Conservation (phyloP, 2,113 vertebrate species). For the Hippocampus barbouri region DNA sequence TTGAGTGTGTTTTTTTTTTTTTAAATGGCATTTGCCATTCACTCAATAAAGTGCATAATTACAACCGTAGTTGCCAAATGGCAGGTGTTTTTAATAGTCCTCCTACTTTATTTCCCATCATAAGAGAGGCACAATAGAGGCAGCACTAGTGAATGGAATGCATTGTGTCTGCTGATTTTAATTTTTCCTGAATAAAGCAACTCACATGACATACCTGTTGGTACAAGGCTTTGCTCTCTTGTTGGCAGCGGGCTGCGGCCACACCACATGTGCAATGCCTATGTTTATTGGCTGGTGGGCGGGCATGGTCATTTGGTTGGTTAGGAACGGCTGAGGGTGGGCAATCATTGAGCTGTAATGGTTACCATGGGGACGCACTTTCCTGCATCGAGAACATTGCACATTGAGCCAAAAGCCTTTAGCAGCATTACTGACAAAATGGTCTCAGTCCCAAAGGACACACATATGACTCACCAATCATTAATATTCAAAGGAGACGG, state of each 20-base stretch:
- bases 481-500: constrained; percentile 57
- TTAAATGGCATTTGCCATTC: background rate
- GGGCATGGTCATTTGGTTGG: constrained; percentile 94
- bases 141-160: background rate
- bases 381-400: constrained; percentile 74
- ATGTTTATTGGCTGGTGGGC: constrained; percentile 95
- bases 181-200: background rate
- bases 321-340: constrained; percentile 89
- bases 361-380: constrained; percentile 88
- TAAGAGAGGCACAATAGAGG: background rate
- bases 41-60: background rate
- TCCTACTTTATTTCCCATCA: background rate
- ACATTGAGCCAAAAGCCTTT: constrained; percentile 47
- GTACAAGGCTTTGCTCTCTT: constrained; percentile 88
- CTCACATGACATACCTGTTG: constrained; percentile 78
- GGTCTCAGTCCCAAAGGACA: constrained; percentile 41
- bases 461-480: constrained; percentile 55
- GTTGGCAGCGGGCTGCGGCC: constrained; percentile 88
- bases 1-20: background rate
- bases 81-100: background rate
- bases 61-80: no score
- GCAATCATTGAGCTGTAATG: constrained; percentile 92
- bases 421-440: constrained; percentile 47
- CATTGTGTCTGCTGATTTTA: background rate
- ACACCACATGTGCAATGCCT: constrained; percentile 96